phyloP scores from a whole-genome alignment of 2,797 vertebrate species.

The Helicolenus hilgendorfi region DNA sequence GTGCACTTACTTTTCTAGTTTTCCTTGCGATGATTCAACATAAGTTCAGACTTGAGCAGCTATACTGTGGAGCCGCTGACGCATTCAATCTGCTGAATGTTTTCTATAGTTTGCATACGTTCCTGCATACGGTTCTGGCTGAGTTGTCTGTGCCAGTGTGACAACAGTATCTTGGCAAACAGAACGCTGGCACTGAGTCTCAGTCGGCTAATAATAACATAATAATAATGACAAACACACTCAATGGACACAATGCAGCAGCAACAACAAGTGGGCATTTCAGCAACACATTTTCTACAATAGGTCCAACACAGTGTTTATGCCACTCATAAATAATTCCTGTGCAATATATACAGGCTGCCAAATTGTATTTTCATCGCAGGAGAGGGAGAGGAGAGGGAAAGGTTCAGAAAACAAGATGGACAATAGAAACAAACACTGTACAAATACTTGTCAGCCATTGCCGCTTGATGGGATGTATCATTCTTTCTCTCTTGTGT shows the following conservation, averaged over 20 bases:
- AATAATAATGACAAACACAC: constrained; percentile 67
- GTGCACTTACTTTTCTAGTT: neutral
- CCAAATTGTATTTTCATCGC: constrained; percentile 40
- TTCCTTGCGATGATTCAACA: neutral
- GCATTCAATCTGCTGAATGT: neutral
- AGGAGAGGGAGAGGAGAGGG: constrained; percentile 1
- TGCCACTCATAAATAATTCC: constrained; percentile 57
- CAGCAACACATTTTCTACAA: constrained; percentile 34
- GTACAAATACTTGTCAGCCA: constrained; percentile 37
- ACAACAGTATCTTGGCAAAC: constrained; percentile 48
- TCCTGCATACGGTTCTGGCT: neutral
- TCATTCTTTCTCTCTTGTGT: constrained; percentile 6
- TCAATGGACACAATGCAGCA: constrained; percentile 21
- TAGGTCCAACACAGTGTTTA: constrained; percentile 31
- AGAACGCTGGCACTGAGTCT: constrained; percentile 41
- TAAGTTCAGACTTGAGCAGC: neutral
- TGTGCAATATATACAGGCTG: constrained; percentile 18
- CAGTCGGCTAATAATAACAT: constrained; percentile 62
- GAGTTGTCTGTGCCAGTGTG: neutral
- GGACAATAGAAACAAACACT: constrained; percentile 17
- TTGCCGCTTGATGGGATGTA: constrained; percentile 49
- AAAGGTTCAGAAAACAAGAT: constrained; percentile 22
- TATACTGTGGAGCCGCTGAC: neutral
- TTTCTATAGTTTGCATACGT: constrained; percentile 10
- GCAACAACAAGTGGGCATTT: constrained; percentile 55